phyloP scores from a whole-genome alignment of 2,113 vertebrate species.

The Tylochromis polylepis region DNA sequence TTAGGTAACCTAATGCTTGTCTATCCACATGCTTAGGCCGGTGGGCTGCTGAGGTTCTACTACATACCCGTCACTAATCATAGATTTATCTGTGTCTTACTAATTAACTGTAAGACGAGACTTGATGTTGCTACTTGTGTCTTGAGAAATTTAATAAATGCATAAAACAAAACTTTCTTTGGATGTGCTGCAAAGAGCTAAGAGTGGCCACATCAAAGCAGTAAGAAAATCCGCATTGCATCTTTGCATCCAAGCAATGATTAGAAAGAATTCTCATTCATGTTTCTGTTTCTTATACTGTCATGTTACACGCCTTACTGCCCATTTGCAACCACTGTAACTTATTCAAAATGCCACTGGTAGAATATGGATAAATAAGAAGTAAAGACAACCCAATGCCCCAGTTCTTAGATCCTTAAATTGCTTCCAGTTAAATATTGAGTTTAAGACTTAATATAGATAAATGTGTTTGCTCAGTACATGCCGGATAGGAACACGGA shows the following conservation, averaged over 20 bases:
- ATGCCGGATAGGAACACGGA: neutral
- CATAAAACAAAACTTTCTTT: neutral
- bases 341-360: neutral
- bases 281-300: neutral
- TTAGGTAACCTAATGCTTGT: neutral
- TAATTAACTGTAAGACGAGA: neutral
- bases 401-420: neutral
- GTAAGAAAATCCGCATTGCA: neutral
- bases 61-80: neutral
- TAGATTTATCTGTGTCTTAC: neutral
- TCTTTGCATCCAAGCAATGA: neutral
- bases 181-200: neutral
- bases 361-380: neutral
- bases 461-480: neutral
- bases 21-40: neutral
- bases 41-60: neutral
- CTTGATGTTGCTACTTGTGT: neutral
- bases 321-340: neutral
- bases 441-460: neutral
- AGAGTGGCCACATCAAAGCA: neutral
- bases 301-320: fast-evolving
- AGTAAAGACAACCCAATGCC: neutral
- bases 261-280: neutral
- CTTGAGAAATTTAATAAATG: neutral
- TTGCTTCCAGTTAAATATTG: neutral